Evolutionary conservation across 2,888 invertebrate genomes (phyloP), one percentile per base, ranked within the genome.

Genomic region (Resseliella maxima): DNA sequence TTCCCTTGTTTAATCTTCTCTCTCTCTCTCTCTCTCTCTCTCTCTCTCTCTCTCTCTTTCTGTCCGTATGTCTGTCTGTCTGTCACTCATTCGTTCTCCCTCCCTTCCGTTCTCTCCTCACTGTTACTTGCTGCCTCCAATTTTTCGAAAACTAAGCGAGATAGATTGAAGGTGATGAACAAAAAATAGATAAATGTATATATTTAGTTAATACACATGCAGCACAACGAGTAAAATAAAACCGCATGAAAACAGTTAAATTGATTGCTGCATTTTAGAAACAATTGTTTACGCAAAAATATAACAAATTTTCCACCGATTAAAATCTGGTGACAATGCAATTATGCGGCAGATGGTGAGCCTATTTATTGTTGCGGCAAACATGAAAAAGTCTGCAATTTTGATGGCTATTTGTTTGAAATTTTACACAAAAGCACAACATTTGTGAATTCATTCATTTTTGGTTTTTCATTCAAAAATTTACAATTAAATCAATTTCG

Each of bases 241-340:
- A 72, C 72, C 72, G 72, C 72, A 72, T 35, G 72, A 72, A 72
- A 72, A 72, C 72, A 72, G 6, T 72, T 35, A 72, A 72, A 72
- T 72, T 72, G 72, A 72, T 72, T 72, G 72, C 72, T 72, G 72
- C 72, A 72, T 31, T 72, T 72, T 72, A 72, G 72, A 35, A 72
- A 72, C 72, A 72, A 72, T 72, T 72, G 72, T 72, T 72, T 72
- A 31, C 31, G 0, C 31, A 72, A 72, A 72, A 72, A 72, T 59
- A 59, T 27, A 72, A 31, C 27, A 72, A 72, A 72, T 27, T 72
- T 35, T 8, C 27, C 27, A 5, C 59, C 59, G 72, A 72, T 72
- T 72, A 72, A 72, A 72, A 72, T 72, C 72, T 72, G 72, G 31
- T 31, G 72, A 15, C 72, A 72, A 72, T 72, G 72, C 72, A 72